Percentiles rank a stretch among this genome's conserved stretches.
These are phyloP conservation scores for Beaufortia kweichowensis DNA, from an alignment of 2,113 vertebrate species.

Conservation along the genomic window DNA sequence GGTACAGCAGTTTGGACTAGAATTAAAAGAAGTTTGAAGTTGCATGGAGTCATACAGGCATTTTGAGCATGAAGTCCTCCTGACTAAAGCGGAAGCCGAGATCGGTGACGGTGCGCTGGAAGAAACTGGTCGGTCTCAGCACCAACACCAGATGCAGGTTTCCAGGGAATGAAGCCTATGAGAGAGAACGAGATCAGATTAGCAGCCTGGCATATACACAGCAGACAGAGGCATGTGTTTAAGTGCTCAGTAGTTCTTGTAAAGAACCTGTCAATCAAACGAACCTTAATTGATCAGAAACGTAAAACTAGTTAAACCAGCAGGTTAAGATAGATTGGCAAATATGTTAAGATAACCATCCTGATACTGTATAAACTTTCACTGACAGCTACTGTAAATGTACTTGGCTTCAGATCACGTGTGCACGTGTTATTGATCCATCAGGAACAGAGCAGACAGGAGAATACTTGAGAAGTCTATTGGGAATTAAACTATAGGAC, in stretches of 20 bases:
- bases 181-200: neutral
- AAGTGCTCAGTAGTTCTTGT: neutral
- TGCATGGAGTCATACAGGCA: slow-evolving; percentile 79
- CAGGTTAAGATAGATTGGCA: too few species aligned
- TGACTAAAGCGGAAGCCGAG: slow-evolving; percentile 96
- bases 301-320: neutral
- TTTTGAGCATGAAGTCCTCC: slow-evolving; percentile 94
- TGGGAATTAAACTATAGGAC: neutral
- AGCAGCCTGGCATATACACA: neutral
- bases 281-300: neutral
- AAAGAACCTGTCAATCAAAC: neutral
- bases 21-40: neutral
- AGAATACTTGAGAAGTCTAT: neutral
- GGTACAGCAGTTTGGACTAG: neutral
- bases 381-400: neutral
- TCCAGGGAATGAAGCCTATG: slow-evolving; percentile 90
- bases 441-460: neutral
- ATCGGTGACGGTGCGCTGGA: slow-evolving; percentile 94
- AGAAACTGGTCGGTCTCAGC: slow-evolving; percentile 91
- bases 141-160: slow-evolving; percentile 94
- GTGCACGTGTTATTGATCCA: neutral
- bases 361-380: neutral
- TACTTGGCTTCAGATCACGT: neutral
- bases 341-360: too few species aligned
- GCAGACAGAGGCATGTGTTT: too few species aligned